Percentiles rank a stretch among this genome's conserved stretches.
phyloP scores from a whole-genome alignment of 2,888 invertebrate genomes.

The Lymantria dispar region DNA sequence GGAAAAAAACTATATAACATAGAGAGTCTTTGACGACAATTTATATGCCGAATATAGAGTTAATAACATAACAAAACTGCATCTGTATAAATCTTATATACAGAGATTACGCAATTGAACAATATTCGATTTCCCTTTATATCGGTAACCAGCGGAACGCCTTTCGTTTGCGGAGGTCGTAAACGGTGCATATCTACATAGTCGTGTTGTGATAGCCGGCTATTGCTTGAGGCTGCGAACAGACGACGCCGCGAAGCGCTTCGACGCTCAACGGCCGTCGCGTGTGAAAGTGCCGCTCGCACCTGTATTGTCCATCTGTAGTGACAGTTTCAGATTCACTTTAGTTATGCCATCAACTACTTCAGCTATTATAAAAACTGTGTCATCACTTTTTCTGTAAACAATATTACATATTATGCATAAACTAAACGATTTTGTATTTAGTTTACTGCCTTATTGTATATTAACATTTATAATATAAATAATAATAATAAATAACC shows the following conservation, averaged over 20 bases:
- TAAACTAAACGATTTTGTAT: neutral
- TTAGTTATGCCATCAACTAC: slow-evolving; percentile 47
- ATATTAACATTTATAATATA: no score
- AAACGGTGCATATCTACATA: slow-evolving; percentile 32
- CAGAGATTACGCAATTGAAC: slow-evolving; percentile 43
- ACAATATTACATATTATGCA: neutral
- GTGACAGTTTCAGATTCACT: slow-evolving; percentile 63
- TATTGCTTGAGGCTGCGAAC: neutral
- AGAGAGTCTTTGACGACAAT: neutral
- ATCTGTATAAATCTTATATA: slow-evolving; percentile 16
- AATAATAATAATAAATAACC: no score
- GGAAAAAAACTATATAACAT: slow-evolving; percentile 12
- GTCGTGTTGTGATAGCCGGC: slow-evolving; percentile 24
- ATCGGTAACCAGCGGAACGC: slow-evolving; percentile 34
- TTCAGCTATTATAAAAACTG: slow-evolving; percentile 39
- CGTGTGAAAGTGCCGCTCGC: slow-evolving; percentile 67
- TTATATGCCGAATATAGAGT: neutral
- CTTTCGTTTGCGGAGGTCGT: slow-evolving; percentile 47
- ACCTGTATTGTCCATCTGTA: slow-evolving; percentile 54
- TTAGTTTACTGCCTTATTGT: neutral
- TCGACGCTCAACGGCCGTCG: slow-evolving; percentile 34
- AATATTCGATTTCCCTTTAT: slow-evolving; percentile 45
- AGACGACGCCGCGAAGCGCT: slow-evolving; percentile 7
- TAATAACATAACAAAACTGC: slow-evolving; percentile 12
- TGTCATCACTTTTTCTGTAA: slow-evolving; percentile 14